Conservation (phyloP, 2,797 vertebrate genomes). For the Anniella stebbinsi region DNA sequence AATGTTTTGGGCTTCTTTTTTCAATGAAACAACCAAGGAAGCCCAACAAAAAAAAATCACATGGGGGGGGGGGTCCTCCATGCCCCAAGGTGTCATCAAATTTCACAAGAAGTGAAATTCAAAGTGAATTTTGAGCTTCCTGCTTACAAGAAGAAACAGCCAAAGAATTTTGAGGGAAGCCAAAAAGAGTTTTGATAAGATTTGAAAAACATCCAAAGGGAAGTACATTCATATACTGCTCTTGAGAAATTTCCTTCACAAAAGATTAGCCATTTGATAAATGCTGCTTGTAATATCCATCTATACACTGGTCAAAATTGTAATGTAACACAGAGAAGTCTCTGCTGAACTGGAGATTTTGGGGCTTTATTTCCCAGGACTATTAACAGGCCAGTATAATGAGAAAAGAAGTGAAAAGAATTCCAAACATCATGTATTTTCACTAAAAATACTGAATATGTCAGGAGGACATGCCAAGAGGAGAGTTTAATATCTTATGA, state of each 20-base stretch:
- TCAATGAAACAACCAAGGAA: neutral
- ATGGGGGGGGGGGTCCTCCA: neutral
- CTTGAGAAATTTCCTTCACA: neutral
- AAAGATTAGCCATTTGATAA: neutral
- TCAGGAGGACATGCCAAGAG: slow-evolving; percentile 55
- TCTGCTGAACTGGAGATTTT: slow-evolving; percentile 23
- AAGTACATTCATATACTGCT: neutral
- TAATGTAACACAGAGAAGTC: slow-evolving; percentile 28
- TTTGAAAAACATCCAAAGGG: neutral
- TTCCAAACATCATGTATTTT: slow-evolving; percentile 64
- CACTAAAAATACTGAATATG: slow-evolving; percentile 64
- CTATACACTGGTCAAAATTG: neutral
- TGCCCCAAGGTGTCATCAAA: neutral
- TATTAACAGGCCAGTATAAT: slow-evolving; percentile 63
- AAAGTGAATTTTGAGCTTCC: neutral
- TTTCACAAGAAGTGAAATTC: neutral
- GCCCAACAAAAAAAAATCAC: neutral
- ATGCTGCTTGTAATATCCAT: neutral
- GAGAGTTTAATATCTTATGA: slow-evolving; percentile 65
- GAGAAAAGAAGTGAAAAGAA: slow-evolving; percentile 70
- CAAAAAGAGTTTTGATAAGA: neutral
- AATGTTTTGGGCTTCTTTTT: neutral
- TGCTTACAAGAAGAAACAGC: neutral
- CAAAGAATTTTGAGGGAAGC: neutral
- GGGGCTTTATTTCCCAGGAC: slow-evolving; percentile 48